A percentile compares a stretch with the other conserved stretches of the same genome.
Conservation (phyloP, 2,113 vertebrate genomes). For the Mastomys coucha region DNA sequence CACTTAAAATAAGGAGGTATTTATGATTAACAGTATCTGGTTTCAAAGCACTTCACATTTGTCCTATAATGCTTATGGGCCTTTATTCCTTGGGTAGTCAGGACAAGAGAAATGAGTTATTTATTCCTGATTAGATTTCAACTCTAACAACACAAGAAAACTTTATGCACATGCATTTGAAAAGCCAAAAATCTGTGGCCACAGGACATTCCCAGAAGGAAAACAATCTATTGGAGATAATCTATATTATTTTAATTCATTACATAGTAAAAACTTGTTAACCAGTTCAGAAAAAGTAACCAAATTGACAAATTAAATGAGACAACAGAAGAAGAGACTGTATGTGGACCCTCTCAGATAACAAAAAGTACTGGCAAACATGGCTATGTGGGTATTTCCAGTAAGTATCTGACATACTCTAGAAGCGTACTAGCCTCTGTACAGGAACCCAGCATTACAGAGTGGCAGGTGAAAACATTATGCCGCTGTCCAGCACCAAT, state of each 20-base stretch:
- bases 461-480: neutral
- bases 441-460: neutral
- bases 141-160: neutral
- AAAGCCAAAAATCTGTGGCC: neutral
- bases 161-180: too few species aligned
- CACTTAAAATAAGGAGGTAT: neutral
- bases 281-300: neutral
- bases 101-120: neutral
- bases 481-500: neutral
- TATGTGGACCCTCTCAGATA: neutral
- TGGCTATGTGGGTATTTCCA: neutral
- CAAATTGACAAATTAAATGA: neutral
- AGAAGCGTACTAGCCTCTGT: neutral
- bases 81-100: neutral
- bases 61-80: neutral
- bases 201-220: neutral
- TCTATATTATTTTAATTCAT: neutral
- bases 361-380: neutral
- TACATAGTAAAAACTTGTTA: neutral
- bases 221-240: neutral
- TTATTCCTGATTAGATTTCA: neutral
- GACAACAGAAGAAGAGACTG: neutral
- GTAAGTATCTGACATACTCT: neutral
- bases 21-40: neutral
- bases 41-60: neutral